Conservation (phyloP, 2,113 vertebrate species). For the Castor canadensis region DNA sequence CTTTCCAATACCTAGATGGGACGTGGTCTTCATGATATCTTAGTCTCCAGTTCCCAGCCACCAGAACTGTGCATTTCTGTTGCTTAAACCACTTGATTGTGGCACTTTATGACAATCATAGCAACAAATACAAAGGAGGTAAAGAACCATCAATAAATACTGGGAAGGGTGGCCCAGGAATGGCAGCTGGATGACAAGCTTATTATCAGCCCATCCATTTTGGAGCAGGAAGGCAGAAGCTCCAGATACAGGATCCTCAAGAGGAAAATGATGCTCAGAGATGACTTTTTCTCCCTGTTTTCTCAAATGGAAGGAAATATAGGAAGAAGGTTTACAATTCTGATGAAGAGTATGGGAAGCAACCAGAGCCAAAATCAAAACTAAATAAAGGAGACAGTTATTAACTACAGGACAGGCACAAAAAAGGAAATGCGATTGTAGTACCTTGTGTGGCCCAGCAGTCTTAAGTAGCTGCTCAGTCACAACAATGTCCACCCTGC, state of each 20-base stretch:
- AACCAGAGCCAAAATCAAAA: neutral
- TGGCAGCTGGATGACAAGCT: too few species aligned
- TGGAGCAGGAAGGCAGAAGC: neutral
- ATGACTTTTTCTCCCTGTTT: neutral
- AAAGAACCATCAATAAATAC: neutral
- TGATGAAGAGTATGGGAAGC: neutral
- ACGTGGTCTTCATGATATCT: too few species aligned
- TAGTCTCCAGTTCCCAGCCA: neutral
- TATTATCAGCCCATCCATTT: neutral
- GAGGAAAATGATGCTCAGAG: neutral
- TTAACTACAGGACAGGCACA: neutral
- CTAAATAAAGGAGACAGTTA: neutral
- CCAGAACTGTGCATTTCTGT: neutral
- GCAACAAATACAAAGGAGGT: neutral
- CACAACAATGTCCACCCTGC: neutral
- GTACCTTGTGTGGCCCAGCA: neutral
- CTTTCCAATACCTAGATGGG: neutral
- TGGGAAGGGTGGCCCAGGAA: neutral
- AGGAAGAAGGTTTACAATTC: neutral
- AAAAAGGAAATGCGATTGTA: neutral
- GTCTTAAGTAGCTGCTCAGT: neutral
- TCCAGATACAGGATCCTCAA: neutral
- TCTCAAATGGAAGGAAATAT: neutral
- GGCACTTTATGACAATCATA: neutral
- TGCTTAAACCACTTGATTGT: neutral